These are phyloP conservation scores for Chamaea fasciata DNA, from an alignment of 2,113 vertebrate genomes.

Conservation along the genomic window DNA sequence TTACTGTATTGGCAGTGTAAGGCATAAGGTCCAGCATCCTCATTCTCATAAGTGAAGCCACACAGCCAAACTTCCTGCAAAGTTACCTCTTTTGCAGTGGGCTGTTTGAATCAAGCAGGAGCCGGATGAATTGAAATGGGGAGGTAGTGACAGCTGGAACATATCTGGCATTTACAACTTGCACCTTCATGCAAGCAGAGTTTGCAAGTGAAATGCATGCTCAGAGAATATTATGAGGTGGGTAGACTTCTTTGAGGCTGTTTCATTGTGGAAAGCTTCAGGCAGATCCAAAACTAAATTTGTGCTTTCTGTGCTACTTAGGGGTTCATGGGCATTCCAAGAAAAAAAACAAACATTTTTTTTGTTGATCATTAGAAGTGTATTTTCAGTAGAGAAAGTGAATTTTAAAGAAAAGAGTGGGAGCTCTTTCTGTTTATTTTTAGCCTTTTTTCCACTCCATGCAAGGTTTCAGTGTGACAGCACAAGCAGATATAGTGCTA, in stretches of 20 bases:
- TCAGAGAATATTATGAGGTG: neutral
- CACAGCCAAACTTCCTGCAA: neutral
- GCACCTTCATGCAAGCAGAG: neutral
- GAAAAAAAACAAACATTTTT: neutral
- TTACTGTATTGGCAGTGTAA: neutral
- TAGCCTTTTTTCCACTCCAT: neutral
- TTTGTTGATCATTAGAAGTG: neutral
- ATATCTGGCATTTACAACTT: neutral
- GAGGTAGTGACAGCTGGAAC: neutral
- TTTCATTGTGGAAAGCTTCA: neutral
- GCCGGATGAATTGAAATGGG: neutral
- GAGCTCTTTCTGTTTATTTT: neutral
- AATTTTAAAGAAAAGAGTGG: neutral
- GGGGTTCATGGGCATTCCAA: neutral
- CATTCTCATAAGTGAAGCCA: neutral
- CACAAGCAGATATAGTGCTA: neutral
- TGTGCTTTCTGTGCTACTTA: neutral
- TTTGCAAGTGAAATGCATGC: neutral
- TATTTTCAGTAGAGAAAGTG: neutral
- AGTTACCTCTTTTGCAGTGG: neutral
- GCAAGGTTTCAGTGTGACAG: neutral
- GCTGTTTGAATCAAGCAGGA: neutral
- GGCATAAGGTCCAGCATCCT: neutral
- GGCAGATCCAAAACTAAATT: neutral
- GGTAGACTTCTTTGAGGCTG: neutral